phyloP scores from a whole-genome alignment of 92 coral and sea anemone species.

The Phenganax stokvisi region DNA sequence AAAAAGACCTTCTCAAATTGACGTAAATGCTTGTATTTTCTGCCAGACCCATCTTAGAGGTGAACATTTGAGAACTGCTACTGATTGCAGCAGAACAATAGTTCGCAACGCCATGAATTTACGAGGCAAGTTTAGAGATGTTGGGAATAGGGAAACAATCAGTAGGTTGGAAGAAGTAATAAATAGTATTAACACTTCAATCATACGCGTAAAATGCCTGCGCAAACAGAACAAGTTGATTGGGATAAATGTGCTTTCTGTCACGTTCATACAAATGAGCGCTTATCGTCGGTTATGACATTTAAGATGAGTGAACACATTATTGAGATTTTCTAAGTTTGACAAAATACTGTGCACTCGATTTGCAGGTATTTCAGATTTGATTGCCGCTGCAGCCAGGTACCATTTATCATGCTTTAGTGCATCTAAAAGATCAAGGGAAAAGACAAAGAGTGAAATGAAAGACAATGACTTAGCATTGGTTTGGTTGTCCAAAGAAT shows the following conservation, averaged over 20 bases:
- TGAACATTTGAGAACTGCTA: not conserved
- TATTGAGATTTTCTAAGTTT: constrained; percentile 39
- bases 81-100: not conserved
- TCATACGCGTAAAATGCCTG: not conserved
- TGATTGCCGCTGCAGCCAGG: constrained; percentile 47
- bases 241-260: no score
- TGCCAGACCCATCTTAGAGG: not conserved
- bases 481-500: constrained; percentile 51
- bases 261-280: not conserved
- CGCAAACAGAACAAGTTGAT: not conserved
- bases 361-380: constrained; percentile 52
- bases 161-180: no score
- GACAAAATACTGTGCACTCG: constrained; percentile 40
- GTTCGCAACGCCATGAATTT: constrained; percentile 3
- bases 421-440: constrained; percentile 34
- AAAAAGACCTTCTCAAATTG: not conserved
- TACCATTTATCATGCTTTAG: constrained; percentile 45
- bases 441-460: constrained; percentile 24
- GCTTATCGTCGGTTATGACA: not conserved
- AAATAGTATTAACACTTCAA: no score
- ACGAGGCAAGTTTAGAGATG: not conserved
- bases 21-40: not conserved
- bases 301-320: not conserved
- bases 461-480: constrained; percentile 50
- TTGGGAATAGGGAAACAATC: not conserved